These are phyloP conservation scores for Apomyelois bistriatella DNA, from an alignment of 2,888 invertebrate species.

Conservation along the genomic window DNA sequence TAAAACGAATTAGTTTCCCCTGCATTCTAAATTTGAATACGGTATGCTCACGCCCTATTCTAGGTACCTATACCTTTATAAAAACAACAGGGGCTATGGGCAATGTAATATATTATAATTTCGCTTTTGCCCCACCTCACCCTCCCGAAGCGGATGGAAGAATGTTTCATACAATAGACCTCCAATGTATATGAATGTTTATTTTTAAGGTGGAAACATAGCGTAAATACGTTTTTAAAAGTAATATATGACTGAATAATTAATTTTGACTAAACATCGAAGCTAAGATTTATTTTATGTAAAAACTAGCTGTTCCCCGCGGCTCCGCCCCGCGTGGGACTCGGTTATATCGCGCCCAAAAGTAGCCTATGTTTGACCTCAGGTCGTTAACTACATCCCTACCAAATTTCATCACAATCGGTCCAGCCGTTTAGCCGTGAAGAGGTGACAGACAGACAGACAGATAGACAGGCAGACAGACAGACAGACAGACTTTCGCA, in stretches of 20 bases:
- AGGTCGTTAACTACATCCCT: no score
- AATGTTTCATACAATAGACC: slow-evolving; percentile 52
- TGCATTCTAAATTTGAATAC: slow-evolving; percentile 73
- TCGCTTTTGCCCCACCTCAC: slow-evolving; percentile 31
- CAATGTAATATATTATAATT: slow-evolving; percentile 40
- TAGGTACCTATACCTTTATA: slow-evolving; percentile 51
- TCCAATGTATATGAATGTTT: slow-evolving; percentile 62
- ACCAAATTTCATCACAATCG: no score
- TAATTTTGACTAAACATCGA: no score
- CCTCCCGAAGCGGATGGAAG: slow-evolving; percentile 41
- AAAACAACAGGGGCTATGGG: slow-evolving; percentile 68
- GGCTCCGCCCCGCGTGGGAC: no score
- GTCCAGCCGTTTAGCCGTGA: no score
- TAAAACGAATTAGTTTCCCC: slow-evolving; percentile 79
- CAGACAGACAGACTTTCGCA: no score
- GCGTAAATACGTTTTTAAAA: slow-evolving; percentile 53
- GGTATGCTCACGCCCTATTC: slow-evolving; percentile 64
- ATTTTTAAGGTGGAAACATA: slow-evolving; percentile 46
- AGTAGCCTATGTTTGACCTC: no score
- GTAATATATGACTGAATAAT: slow-evolving; percentile 45
- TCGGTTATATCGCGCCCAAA: no score
- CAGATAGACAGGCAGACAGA: no score
- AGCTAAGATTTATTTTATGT: no score
- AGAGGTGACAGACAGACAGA: no score
- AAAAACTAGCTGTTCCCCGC: no score